A percentile compares a stretch with the other conserved stretches of the same genome.
Conservation (phyloP, 2,888 invertebrate genomes). For the Drosophila paramelanica region DNA sequence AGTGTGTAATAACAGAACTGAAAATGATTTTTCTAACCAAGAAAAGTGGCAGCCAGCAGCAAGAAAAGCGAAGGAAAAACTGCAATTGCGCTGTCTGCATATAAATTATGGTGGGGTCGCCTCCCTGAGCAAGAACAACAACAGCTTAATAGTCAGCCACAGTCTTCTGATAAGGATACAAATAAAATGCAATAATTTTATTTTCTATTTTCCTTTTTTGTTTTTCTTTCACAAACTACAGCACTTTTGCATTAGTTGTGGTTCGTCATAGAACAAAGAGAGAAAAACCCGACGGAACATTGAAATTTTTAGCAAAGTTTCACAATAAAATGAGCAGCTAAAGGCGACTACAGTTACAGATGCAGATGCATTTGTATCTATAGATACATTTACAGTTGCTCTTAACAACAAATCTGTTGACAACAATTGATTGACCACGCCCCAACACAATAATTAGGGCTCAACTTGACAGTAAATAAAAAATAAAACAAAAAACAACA, state of each 20-base stretch:
- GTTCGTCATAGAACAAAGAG: slow-evolving; percentile 33
- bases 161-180: slow-evolving; percentile 58
- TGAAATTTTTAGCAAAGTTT: slow-evolving; percentile 41
- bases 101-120: slow-evolving; percentile 49
- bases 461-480: slow-evolving; percentile 27
- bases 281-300: slow-evolving; percentile 48
- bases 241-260: slow-evolving; percentile 39
- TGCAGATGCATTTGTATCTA: slow-evolving; percentile 7
- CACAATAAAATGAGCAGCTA: slow-evolving; percentile 19
- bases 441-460: slow-evolving; percentile 59
- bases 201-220: slow-evolving; percentile 13
- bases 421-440: slow-evolving; percentile 63
- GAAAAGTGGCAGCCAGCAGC: slow-evolving; percentile 3
- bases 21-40: slow-evolving; percentile 46
- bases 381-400: slow-evolving; percentile 1
- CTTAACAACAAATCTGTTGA: slow-evolving; percentile 36
- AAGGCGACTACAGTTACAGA: slow-evolving; percentile 7
- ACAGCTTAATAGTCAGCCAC: slow-evolving; percentile 38
- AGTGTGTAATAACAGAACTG: slow-evolving; percentile 40
- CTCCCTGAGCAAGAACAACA: slow-evolving; percentile 1
- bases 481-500: background rate
- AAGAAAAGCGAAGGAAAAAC: slow-evolving; percentile 30
- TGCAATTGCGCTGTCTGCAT: slow-evolving; percentile 71
- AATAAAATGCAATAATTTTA: slow-evolving; percentile 67
- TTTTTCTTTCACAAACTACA: slow-evolving; percentile 20